A percentile compares a stretch with the other conserved stretches of the same genome.
phyloP scores from a whole-genome alignment of 2,888 invertebrate genomes.

The Ormyrus thymus region DNA sequence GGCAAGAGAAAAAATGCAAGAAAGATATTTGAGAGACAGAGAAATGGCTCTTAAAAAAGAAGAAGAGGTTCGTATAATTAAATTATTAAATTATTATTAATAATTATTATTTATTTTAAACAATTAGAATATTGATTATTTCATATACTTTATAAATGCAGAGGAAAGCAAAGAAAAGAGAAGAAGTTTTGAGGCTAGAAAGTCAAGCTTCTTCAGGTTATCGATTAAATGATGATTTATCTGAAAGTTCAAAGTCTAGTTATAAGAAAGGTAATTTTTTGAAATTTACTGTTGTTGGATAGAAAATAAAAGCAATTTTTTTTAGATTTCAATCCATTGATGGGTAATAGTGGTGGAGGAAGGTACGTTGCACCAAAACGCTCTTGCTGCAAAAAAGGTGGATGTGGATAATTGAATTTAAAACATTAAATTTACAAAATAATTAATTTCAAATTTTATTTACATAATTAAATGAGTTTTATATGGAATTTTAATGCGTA shows the following conservation, averaged over 20 bases:
- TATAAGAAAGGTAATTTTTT: conserved; percentile 4
- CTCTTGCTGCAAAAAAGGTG: conserved; percentile 69
- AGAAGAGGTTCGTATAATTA: conserved; percentile 67
- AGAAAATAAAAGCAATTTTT: conserved; percentile 1
- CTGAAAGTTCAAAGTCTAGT: conserved; percentile 50
- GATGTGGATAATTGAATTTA: conserved; percentile 66
- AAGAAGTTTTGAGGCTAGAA: conserved; percentile 61
- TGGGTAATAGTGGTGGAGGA: conserved; percentile 64
- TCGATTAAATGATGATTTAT: conserved; percentile 60
- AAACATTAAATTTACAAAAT: neutral
- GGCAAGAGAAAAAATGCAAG: conserved; percentile 73
- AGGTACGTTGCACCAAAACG: conserved; percentile 70
- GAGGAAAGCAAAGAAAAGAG: conserved; percentile 67
- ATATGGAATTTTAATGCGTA: too few species aligned
- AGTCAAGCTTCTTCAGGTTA: conserved; percentile 55
- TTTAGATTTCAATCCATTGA: conserved; percentile 72
- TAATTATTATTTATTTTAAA: neutral
- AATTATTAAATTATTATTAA: neutral
- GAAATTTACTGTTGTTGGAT: neutral
- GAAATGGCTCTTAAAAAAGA: conserved; percentile 68
- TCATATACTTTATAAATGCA: conserved; percentile 52
- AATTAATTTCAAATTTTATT: neutral
- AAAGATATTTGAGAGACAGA: conserved; percentile 70
- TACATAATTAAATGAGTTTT: too few species aligned
- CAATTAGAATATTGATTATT: neutral